phyloP scores from a whole-genome alignment of 2,888 invertebrate genomes.

The Endotricha flammealis region DNA sequence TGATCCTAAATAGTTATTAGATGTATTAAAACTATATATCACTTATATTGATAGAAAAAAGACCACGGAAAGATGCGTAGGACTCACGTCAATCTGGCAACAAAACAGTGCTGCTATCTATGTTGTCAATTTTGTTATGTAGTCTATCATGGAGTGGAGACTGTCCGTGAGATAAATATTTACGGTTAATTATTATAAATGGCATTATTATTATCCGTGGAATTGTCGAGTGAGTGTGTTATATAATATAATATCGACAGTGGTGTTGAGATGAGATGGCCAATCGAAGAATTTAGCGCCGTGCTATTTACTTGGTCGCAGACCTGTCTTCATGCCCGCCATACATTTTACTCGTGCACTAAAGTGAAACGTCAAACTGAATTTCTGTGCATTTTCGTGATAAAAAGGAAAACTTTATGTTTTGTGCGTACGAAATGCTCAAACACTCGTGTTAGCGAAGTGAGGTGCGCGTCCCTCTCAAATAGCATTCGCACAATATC shows the following conservation, averaged over 20 bases:
- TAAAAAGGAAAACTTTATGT: slow-evolving; percentile 25
- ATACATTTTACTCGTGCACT: slow-evolving; percentile 67
- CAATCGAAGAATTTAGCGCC: slow-evolving; percentile 18
- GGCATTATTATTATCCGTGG: slow-evolving; percentile 35
- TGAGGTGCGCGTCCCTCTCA: slow-evolving; percentile 23
- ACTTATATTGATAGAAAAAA: slow-evolving; percentile 35
- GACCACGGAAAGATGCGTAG: slow-evolving; percentile 59
- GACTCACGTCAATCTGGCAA: slow-evolving; percentile 77
- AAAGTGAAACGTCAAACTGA: slow-evolving; percentile 71
- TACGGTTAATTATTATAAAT: slow-evolving; percentile 71
- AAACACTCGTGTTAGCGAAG: slow-evolving; percentile 21
- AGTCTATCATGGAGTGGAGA: slow-evolving; percentile 82
- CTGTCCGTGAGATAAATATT: slow-evolving; percentile 81
- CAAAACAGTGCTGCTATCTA: slow-evolving; percentile 85
- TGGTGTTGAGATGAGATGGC: slow-evolving; percentile 9
- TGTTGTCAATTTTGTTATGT: slow-evolving; percentile 85
- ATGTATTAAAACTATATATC: slow-evolving; percentile 27
- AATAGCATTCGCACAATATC: slow-evolving; percentile 21
- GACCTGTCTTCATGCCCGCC: slow-evolving; percentile 59
- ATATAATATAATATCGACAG: slow-evolving; percentile 19
- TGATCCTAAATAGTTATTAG: slow-evolving; percentile 31
- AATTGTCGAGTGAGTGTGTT: slow-evolving; percentile 41
- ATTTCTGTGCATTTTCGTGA: slow-evolving; percentile 49
- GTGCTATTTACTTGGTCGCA: slow-evolving; percentile 35
- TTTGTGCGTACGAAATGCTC: slow-evolving; percentile 15